phyloP scores from a whole-genome alignment of 2,888 invertebrate genomes.

The Platerodrilus igneus region DNA sequence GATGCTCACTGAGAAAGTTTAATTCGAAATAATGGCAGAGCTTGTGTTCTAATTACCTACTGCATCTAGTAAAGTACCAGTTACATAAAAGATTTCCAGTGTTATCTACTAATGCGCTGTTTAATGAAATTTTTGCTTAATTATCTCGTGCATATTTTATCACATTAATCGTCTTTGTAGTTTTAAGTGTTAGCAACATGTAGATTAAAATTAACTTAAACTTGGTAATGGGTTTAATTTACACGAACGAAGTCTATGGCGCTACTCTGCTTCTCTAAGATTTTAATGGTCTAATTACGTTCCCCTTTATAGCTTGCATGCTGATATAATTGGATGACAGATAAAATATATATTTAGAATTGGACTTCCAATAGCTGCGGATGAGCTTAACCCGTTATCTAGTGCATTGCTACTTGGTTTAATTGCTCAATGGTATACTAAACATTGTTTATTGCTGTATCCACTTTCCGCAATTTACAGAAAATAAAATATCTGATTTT shows the following conservation, averaged over 20 bases:
- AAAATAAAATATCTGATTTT: no score
- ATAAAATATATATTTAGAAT: no score
- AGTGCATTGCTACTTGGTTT: no score
- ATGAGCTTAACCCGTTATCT: no score
- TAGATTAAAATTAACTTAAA: slow-evolving; percentile 19
- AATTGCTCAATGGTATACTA: no score
- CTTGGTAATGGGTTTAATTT: slow-evolving; percentile 17
- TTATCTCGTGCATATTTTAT: slow-evolving; percentile 12
- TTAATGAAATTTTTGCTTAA: slow-evolving; percentile 13
- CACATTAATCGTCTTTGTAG: slow-evolving; percentile 7
- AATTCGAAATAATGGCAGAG: no score
- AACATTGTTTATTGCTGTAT: no score
- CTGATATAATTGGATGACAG: not conserved
- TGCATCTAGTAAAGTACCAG: no score
- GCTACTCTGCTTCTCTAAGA: slow-evolving; percentile 12
- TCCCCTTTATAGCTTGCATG: slow-evolving; percentile 1
- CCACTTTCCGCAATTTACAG: no score
- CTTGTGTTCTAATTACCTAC: no score
- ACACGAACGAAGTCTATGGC: slow-evolving; percentile 14
- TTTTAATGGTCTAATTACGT: slow-evolving; percentile 16
- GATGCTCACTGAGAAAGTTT: no score
- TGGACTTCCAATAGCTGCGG: no score
- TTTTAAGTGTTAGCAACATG: slow-evolving; percentile 16
- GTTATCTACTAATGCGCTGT: slow-evolving; percentile 9
- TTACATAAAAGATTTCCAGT: not conserved